Evolutionary conservation across 2,797 vertebrate species (phyloP).

Genomic region (Melanotaenia maccullochi): DNA sequence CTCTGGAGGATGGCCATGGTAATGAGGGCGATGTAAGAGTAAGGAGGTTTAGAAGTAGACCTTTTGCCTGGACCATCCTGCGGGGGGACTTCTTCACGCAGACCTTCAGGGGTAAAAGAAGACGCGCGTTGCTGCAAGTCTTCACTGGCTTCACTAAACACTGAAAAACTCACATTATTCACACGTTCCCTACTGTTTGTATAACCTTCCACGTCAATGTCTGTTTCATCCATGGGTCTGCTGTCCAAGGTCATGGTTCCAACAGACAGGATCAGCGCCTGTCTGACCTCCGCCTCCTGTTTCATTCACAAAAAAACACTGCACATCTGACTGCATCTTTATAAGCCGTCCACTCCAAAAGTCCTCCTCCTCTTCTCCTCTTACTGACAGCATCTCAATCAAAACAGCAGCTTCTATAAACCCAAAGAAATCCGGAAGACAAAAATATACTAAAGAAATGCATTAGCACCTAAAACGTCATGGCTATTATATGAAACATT

Average conservation of each 20-base stretch:
- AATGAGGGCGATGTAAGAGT: slow-evolving; percentile 91
- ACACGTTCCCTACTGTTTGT: slow-evolving; percentile 29
- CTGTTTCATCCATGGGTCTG: slow-evolving; percentile 65
- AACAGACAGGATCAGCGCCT: slow-evolving; percentile 41
- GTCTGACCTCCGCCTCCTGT: slow-evolving; percentile 37
- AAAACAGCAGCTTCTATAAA: slow-evolving; percentile 11
- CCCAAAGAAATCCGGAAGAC: background rate
- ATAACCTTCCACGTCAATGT: slow-evolving; percentile 62
- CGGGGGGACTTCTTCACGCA: slow-evolving; percentile 14
- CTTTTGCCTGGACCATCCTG: slow-evolving; percentile 31
- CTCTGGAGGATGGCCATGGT: slow-evolving; percentile 92
- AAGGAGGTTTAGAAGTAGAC: slow-evolving; percentile 84
- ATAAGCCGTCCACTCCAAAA: slow-evolving; percentile 44
- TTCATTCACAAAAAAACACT: slow-evolving; percentile 67
- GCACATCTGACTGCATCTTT: slow-evolving; percentile 44
- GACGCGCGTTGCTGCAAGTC: slow-evolving; percentile 29
- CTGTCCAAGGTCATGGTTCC: slow-evolving; percentile 77
- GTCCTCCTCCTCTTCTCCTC: slow-evolving; percentile 44
- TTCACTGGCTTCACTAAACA: background rate
- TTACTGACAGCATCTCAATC: slow-evolving; percentile 18
- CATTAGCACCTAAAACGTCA: background rate
- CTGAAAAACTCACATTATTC: slow-evolving; percentile 8
- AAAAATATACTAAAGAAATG: background rate
- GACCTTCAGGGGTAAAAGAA: slow-evolving; percentile 11
- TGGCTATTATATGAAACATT: too few species aligned